These are phyloP conservation scores for Balaenoptera acutorostrata DNA, from an alignment of 2,113 vertebrate species.

Conservation along the genomic window DNA sequence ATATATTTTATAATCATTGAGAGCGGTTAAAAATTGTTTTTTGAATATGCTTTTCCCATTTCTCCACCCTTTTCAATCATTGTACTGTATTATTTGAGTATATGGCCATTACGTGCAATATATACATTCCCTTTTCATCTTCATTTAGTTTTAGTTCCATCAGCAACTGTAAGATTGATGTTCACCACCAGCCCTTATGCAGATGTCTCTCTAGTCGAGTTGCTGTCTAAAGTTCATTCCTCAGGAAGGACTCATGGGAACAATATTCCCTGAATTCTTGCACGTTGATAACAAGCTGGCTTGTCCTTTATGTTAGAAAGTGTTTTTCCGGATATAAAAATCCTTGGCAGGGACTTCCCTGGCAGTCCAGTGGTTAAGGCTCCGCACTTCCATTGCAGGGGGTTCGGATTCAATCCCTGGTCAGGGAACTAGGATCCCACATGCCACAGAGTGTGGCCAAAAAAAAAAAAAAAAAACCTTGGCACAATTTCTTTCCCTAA, in stretches of 20 bases:
- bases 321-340: background rate
- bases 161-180: background rate
- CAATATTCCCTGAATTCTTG: background rate
- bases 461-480: no score
- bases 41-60: background rate
- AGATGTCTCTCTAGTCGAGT: background rate
- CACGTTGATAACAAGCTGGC: background rate
- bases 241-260: background rate
- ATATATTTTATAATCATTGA: no score
- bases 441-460: no score
- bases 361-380: no score
- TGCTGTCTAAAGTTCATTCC: background rate
- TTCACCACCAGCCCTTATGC: background rate
- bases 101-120: background rate
- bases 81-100: background rate
- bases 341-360: background rate
- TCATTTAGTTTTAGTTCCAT: background rate
- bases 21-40: no score
- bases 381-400: no score
- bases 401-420: no score
- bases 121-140: background rate
- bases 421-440: no score
- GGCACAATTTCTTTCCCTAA: background rate
- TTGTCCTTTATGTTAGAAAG: slow-evolving; percentile 1
- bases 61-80: background rate